Evolutionary conservation across 2,797 vertebrate genomes (phyloP).

Genomic region (Loriculus beryllinus): DNA sequence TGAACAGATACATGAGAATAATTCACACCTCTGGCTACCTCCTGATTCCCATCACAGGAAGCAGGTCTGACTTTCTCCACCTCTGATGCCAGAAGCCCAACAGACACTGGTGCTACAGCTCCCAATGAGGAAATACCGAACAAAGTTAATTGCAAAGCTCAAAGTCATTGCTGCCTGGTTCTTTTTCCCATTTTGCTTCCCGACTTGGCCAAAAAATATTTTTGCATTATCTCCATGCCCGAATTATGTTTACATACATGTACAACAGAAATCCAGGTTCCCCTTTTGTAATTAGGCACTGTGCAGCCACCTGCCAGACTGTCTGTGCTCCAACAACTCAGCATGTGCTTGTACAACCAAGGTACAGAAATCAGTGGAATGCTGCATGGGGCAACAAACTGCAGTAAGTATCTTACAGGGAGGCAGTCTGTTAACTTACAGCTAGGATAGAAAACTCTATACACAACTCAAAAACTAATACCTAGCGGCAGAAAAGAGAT

Average conservation of each 20-base stretch:
- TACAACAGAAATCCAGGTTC: not conserved
- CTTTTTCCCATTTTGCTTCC: not conserved
- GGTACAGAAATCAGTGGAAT: not conserved
- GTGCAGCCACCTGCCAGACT: conserved; percentile 23
- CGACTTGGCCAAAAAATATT: not conserved
- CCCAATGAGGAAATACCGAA: not conserved
- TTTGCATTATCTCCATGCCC: not conserved
- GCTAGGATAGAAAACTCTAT: not conserved
- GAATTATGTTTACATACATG: not conserved
- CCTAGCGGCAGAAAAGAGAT: not conserved
- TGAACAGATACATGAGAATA: not conserved
- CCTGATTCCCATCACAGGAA: not conserved
- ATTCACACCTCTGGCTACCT: not conserved
- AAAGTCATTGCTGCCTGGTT: not conserved
- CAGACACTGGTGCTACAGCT: not conserved
- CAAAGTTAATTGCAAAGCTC: not conserved
- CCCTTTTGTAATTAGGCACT: not conserved
- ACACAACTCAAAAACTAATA: not conserved
- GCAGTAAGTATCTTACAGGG: not conserved
- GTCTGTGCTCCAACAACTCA: not conserved
- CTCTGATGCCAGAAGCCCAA: not conserved
- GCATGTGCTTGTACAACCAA: not conserved
- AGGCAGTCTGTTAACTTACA: not conserved
- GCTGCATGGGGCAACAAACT: not conserved
- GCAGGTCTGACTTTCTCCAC: not conserved